A percentile compares a stretch with the other conserved stretches of the same genome.
These are phyloP conservation scores for Phaedon cochleariae DNA, from an alignment of 2,888 invertebrate genomes.

Conservation along the genomic window DNA sequence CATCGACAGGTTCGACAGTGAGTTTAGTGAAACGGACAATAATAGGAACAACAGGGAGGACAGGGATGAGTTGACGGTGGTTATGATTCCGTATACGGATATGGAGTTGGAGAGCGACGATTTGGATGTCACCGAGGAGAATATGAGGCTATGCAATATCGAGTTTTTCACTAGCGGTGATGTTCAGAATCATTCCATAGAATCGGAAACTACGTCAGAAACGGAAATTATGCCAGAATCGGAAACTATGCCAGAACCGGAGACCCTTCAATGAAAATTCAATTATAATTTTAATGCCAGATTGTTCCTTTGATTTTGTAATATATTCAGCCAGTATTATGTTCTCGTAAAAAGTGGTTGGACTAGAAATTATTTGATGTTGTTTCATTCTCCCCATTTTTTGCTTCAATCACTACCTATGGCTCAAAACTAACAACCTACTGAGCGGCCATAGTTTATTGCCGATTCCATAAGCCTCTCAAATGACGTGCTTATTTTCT, in stretches of 20 bases:
- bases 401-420: not conserved
- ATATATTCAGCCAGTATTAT: not conserved
- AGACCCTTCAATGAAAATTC: not conserved
- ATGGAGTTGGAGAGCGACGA: conserved; percentile 14
- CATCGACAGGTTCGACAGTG: conserved; percentile 21
- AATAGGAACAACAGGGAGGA: conserved; percentile 1
- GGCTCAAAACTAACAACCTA: no score
- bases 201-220: not conserved
- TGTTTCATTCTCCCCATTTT: no score
- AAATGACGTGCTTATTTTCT: no score
- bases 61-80: not conserved
- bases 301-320: not conserved
- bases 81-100: conserved; percentile 13
- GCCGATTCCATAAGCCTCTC: no score
- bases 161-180: not conserved
- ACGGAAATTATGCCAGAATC: no score
- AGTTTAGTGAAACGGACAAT: not conserved
- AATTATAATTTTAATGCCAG: not conserved
- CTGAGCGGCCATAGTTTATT: no score
- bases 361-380: not conserved
- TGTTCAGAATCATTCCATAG: not conserved
- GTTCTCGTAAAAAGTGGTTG: not conserved
- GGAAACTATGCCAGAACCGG: no score
- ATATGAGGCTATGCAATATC: conserved; percentile 11
- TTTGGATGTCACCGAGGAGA: conserved; percentile 13